A percentile compares a stretch with the other conserved stretches of the same genome.
Evolutionary conservation across 1,140 invertebrate genomes (phyloP).

Genomic region (Drosophila asahinai): DNA sequence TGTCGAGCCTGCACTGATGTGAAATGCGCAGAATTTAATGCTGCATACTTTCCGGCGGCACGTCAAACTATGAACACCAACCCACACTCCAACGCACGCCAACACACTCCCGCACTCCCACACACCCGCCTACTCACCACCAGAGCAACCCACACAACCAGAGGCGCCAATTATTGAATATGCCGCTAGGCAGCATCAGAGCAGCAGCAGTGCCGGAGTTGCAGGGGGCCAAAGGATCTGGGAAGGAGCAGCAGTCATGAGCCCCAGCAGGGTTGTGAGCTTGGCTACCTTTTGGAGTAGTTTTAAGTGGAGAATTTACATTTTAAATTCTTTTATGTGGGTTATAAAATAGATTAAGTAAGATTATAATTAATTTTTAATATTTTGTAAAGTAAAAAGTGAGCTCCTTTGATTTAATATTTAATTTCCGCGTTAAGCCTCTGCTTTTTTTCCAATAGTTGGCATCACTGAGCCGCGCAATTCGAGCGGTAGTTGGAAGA

Average conservation of each 20-base stretch:
- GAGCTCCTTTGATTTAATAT: too few species aligned
- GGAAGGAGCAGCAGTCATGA: neutral
- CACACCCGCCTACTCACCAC: constrained; percentile 1
- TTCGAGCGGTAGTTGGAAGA: constrained; percentile 43
- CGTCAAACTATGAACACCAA: constrained; percentile 58
- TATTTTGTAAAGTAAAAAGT: neutral
- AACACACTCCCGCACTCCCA: neutral
- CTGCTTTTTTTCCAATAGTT: neutral
- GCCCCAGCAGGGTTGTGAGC: neutral
- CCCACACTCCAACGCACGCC: neutral
- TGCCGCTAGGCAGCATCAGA: constrained; percentile 46
- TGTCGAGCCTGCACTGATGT: constrained; percentile 56
- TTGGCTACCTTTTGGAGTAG: neutral
- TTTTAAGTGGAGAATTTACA: neutral
- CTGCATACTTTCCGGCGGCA: constrained; percentile 66
- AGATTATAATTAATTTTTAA: too few species aligned
- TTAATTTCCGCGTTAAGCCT: neutral
- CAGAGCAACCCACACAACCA: constrained; percentile 24
- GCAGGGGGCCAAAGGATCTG: neutral
- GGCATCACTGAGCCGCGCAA: constrained; percentile 37
- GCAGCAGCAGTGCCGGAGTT: constrained; percentile 10
- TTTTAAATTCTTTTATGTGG: too few species aligned
- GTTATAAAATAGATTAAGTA: too few species aligned
- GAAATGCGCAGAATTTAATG: constrained; percentile 65
- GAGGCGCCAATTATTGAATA: constrained; percentile 75